Conservation (phyloP, 2,113 vertebrate genomes). For the Solea senegalensis region DNA sequence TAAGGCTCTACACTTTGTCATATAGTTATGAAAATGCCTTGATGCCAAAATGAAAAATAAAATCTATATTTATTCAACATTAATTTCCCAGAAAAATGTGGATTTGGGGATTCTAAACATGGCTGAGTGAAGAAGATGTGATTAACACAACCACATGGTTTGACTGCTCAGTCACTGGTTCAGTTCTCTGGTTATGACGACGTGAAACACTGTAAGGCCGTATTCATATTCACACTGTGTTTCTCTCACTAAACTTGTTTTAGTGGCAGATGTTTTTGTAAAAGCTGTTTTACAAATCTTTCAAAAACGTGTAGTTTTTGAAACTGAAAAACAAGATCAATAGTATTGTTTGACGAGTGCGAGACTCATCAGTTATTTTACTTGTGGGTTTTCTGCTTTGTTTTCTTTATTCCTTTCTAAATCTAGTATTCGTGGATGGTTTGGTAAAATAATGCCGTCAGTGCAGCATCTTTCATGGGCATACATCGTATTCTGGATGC, state of each 20-base stretch:
- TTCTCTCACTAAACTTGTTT: too few relatives aligned
- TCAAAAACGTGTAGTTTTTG: background rate
- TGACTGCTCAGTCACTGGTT: too few relatives aligned
- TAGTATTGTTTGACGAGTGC: background rate
- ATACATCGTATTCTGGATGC: slow-evolving; percentile 12
- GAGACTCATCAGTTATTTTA: slow-evolving; percentile 1
- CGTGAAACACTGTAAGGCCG: background rate
- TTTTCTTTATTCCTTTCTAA: background rate
- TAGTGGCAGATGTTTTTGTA: too few relatives aligned
- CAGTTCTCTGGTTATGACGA: background rate
- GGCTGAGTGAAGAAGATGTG: background rate
- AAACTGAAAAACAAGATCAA: background rate
- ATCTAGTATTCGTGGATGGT: background rate
- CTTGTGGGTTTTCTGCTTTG: background rate
- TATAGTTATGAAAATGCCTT: slow-evolving; percentile 32
- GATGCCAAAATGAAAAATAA: slow-evolving; percentile 35
- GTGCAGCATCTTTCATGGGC: slow-evolving; percentile 10
- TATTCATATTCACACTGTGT: background rate
- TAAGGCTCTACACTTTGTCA: slow-evolving; percentile 25
- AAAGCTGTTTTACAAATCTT: too few relatives aligned
- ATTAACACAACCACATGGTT: slow-evolving; percentile 30
- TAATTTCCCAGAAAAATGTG: slow-evolving; percentile 26
- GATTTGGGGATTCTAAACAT: background rate
- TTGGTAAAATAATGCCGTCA: slow-evolving; percentile 9
- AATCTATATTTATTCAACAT: too few relatives aligned